A percentile compares a stretch with the other conserved stretches of the same genome.
phyloP scores from a whole-genome alignment of 2,888 invertebrate genomes.

The Andrena bucephala region DNA sequence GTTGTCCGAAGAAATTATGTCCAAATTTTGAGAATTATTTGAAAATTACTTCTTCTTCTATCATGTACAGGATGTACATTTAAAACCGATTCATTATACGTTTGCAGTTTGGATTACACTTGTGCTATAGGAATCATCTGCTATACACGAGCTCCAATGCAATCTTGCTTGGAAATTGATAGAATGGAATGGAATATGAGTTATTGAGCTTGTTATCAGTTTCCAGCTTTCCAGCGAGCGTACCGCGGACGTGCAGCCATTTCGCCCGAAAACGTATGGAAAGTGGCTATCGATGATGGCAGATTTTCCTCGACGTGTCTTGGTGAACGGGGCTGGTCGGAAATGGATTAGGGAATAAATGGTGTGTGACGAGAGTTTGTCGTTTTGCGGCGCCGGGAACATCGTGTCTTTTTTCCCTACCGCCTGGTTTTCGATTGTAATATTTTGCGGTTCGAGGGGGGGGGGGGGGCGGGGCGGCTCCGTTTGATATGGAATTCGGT shows the following conservation, averaged over 20 bases:
- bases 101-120: neutral
- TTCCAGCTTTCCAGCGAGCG: neutral
- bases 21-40: too few relatives aligned
- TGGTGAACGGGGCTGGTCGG: constrained; percentile 4
- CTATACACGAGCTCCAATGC: neutral
- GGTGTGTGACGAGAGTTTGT: constrained; percentile 5
- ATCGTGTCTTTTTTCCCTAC: neutral
- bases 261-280: constrained; percentile 21
- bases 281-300: constrained; percentile 24
- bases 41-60: too few relatives aligned
- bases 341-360: constrained; percentile 45
- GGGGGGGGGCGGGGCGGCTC: too few relatives aligned
- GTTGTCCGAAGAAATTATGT: too few relatives aligned
- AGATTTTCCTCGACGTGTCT: constrained; percentile 11
- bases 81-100: too few relatives aligned
- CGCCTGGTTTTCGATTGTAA: neutral
- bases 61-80: too few relatives aligned
- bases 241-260: neutral
- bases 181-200: constrained; percentile 51
- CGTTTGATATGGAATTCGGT: neutral
- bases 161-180: constrained; percentile 42
- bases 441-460: constrained; percentile 14
- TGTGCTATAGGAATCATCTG: neutral
- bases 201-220: constrained; percentile 43
- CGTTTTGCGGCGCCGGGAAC: neutral